These are phyloP conservation scores for Lordiphosa stackelbergi DNA, from an alignment of 1,140 invertebrate species.

Conservation along the genomic window DNA sequence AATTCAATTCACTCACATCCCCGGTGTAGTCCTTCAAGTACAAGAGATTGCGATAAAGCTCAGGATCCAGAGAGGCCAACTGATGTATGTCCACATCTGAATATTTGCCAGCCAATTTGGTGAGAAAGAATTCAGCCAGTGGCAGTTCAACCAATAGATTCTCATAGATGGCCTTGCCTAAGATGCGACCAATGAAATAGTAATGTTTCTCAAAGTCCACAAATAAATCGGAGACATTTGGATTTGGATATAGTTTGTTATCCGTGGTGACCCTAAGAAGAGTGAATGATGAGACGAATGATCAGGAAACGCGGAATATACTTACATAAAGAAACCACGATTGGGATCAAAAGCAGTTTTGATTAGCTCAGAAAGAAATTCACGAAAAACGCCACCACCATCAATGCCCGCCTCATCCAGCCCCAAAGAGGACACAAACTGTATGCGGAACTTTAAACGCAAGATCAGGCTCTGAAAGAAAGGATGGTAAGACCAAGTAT, in stretches of 20 bases:
- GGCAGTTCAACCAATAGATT: conserved; percentile 96
- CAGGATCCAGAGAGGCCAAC: conserved; percentile 93
- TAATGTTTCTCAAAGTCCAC: conserved; percentile 94
- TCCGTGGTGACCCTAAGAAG: conserved; percentile 87
- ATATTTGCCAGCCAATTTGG: conserved; percentile 88
- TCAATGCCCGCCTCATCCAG: conserved; percentile 97
- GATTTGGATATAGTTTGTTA: conserved; percentile 97
- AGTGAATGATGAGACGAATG: background rate
- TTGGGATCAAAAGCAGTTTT: conserved; percentile 98
- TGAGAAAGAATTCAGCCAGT: conserved; percentile 94
- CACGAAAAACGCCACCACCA: conserved; percentile 94
- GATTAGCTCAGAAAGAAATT: conserved; percentile 93
- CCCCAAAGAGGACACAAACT: conserved; percentile 92
- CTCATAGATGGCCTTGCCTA: conserved; percentile 98
- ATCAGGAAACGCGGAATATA: background rate
- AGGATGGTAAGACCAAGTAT: no score
- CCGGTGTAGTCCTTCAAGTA: conserved; percentile 90
- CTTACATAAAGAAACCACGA: conserved; percentile 89
- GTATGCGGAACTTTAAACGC: conserved; percentile 90
- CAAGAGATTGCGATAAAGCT: conserved; percentile 93
- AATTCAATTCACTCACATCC: conserved; percentile 87
- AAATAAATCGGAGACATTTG: conserved; percentile 89
- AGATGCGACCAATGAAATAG: conserved; percentile 95
- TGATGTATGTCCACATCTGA: conserved; percentile 95
- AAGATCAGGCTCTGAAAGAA: conserved; percentile 88